These are phyloP conservation scores for Limenitis arthemis DNA, from an alignment of 2,888 invertebrate species.

Conservation along the genomic window DNA sequence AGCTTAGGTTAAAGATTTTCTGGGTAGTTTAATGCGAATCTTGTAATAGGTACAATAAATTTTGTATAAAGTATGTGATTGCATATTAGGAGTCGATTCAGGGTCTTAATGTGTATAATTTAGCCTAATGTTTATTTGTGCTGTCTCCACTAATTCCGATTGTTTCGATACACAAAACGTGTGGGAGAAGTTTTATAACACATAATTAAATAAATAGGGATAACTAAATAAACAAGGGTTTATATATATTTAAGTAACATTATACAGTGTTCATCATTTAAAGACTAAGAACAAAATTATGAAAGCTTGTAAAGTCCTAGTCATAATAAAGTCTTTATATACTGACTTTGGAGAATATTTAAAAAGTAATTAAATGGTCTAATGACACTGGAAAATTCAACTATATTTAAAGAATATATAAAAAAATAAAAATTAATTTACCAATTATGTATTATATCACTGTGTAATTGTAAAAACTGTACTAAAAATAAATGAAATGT, in stretches of 20 bases:
- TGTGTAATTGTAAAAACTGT: too few species aligned
- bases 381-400: too few species aligned
- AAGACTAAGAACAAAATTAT: too few species aligned
- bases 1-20: conserved; percentile 74
- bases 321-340: too few species aligned
- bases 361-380: too few species aligned
- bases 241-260: neutral
- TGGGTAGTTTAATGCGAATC: conserved; percentile 73
- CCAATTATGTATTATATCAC: too few species aligned
- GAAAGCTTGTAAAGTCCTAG: too few species aligned
- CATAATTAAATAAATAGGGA: conserved; percentile 24
- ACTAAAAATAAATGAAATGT: too few species aligned
- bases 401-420: too few species aligned
- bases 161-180: conserved; percentile 21
- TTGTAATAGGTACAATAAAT: conserved; percentile 73
- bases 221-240: conserved; percentile 20
- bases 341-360: too few species aligned
- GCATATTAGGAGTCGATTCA: conserved; percentile 70
- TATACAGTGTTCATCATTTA: too few species aligned
- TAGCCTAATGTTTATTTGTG: conserved; percentile 63
- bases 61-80: conserved; percentile 71
- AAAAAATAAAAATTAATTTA: too few species aligned
- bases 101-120: conserved; percentile 70
- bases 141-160: conserved; percentile 28
- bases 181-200: conserved; percentile 14